phyloP scores from a whole-genome alignment of 2,797 vertebrate genomes.

The Poeciliopsis presidionis region DNA sequence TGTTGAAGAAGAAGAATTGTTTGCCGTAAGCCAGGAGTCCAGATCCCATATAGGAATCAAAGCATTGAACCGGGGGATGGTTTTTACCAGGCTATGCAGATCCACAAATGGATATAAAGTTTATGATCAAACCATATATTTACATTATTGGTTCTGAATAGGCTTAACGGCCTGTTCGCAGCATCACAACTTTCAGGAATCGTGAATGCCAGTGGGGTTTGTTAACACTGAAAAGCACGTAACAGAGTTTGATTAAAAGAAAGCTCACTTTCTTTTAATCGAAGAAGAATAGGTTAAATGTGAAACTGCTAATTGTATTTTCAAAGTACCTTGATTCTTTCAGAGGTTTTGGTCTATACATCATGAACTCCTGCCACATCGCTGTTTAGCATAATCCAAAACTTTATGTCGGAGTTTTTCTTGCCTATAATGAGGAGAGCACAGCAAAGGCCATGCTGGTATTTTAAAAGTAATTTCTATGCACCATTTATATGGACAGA shows the following conservation, averaged over 20 bases:
- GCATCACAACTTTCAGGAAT: slow-evolving; percentile 38
- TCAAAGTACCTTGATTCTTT: slow-evolving; percentile 1
- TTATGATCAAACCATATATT: slow-evolving; percentile 45
- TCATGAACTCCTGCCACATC: slow-evolving; percentile 27
- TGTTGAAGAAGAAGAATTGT: no score
- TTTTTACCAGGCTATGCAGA: no score
- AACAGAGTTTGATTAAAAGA: slow-evolving; percentile 10
- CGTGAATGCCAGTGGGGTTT: slow-evolving; percentile 10
- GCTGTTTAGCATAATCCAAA: slow-evolving; percentile 55
- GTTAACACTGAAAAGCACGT: slow-evolving; percentile 14
- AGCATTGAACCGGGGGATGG: no score
- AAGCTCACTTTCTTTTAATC: neutral
- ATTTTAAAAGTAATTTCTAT: slow-evolving; percentile 70
- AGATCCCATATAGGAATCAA: no score
- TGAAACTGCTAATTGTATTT: slow-evolving; percentile 19
- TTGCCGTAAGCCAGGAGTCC: no score
- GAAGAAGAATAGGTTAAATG: neutral
- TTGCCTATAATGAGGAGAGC: slow-evolving; percentile 60
- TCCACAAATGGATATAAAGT: slow-evolving; percentile 41
- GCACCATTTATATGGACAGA: slow-evolving; percentile 62
- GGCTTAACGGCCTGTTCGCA: slow-evolving; percentile 36
- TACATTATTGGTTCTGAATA: slow-evolving; percentile 62
- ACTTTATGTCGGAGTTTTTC: slow-evolving; percentile 41
- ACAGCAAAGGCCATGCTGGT: slow-evolving; percentile 56
- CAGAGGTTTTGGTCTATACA: slow-evolving; percentile 38